A percentile compares a stretch with the other conserved stretches of the same genome.
Conservation (phyloP, 2,113 vertebrate genomes). For the Chaetodon trifascialis region DNA sequence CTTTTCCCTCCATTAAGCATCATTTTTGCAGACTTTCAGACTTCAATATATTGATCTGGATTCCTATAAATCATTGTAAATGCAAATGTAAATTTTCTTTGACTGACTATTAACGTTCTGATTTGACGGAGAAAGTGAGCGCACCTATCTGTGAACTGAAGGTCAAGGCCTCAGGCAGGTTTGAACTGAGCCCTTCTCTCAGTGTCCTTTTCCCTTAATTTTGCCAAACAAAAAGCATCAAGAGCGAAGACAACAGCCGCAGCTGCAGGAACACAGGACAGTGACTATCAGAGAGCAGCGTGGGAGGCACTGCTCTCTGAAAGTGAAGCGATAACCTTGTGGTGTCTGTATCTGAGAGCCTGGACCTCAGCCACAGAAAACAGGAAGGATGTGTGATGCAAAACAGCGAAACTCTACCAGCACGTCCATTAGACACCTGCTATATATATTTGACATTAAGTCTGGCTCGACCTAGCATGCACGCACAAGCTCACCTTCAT, state of each 20-base stretch:
- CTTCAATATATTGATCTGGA: not conserved
- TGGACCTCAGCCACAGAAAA: slow-evolving; percentile 56
- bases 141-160: not conserved
- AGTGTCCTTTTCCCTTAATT: slow-evolving; percentile 9
- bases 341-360: slow-evolving; percentile 52
- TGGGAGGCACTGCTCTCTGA: slow-evolving; percentile 50
- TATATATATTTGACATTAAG: not conserved
- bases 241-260: not conserved
- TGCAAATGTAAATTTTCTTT: too few species aligned
- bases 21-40: not conserved
- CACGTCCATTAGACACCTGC: slow-evolving; percentile 28
- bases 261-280: slow-evolving; percentile 60
- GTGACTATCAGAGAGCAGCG: slow-evolving; percentile 43
- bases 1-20: not conserved
- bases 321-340: slow-evolving; percentile 62
- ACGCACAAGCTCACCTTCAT: not conserved
- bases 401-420: slow-evolving; percentile 3
- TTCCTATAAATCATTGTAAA: too few species aligned
- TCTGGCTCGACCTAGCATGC: not conserved
- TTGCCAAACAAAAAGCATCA: not conserved
- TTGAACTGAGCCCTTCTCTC: not conserved
- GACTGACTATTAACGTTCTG: too few species aligned
- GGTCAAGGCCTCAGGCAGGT: slow-evolving; percentile 2
- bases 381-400: slow-evolving; percentile 66
- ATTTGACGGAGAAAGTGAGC: slow-evolving; percentile 19